Conservation (phyloP, 2,113 vertebrate genomes). For the Cephalopholis sonnerati region DNA sequence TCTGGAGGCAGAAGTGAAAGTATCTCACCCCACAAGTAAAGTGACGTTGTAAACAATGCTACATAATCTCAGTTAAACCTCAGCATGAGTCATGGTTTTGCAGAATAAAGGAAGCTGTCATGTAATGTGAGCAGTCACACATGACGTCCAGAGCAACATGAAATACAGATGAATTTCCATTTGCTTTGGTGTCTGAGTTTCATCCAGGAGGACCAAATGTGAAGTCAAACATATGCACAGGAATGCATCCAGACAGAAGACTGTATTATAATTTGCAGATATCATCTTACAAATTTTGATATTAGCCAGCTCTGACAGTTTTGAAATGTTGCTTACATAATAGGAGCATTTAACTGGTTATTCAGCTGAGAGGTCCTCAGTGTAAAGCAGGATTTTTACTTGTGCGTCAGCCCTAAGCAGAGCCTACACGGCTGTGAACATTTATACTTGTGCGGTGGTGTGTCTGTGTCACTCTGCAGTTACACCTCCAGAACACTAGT, state of each 20-base stretch:
- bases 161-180: slow-evolving; percentile 5
- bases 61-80: no score
- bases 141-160: background rate
- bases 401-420: no score
- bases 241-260: background rate
- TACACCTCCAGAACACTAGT: no score
- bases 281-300: background rate
- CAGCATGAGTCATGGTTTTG: background rate
- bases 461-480: no score
- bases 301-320: background rate
- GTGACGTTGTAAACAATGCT: background rate
- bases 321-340: background rate
- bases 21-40: background rate
- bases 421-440: no score
- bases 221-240: background rate
- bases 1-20: background rate
- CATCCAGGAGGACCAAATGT: background rate
- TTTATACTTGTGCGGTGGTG: no score
- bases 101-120: background rate
- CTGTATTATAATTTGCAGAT: background rate
- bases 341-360: background rate
- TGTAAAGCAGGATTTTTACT: no score
- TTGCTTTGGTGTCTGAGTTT: background rate
- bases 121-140: background rate
- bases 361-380: no score